These are phyloP conservation scores for Hylaeus volcanicus DNA, from an alignment of 1,140 invertebrate species.

Conservation along the genomic window DNA sequence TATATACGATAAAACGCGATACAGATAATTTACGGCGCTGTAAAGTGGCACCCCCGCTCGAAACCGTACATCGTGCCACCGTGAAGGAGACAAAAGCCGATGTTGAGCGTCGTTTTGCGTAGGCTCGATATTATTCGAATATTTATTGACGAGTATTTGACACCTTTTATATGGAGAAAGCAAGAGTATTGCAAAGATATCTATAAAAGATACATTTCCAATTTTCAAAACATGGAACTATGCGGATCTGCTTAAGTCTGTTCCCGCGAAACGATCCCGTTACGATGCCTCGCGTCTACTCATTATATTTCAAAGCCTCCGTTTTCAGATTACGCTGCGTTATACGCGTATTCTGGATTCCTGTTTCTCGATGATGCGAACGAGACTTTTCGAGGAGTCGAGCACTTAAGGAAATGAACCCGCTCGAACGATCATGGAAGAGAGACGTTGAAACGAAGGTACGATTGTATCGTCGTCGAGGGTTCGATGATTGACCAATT, in stretches of 20 bases:
- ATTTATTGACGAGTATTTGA: too few species aligned
- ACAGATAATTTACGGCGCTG: too few species aligned
- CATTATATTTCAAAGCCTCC: slow-evolving; percentile 35
- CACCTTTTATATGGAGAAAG: not conserved
- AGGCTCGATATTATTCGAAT: too few species aligned
- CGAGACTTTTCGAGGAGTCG: slow-evolving; percentile 25
- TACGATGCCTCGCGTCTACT: not conserved
- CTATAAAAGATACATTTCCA: too few species aligned
- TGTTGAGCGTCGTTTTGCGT: not conserved
- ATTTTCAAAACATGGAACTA: too few species aligned
- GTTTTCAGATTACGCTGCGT: slow-evolving; percentile 27
- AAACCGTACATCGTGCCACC: too few species aligned
- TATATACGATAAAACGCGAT: too few species aligned
- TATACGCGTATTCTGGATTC: not conserved
- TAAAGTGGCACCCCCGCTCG: too few species aligned
- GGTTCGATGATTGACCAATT: slow-evolving; percentile 1
- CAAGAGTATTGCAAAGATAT: too few species aligned
- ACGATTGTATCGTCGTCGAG: slow-evolving; percentile 15
- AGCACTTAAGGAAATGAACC: slow-evolving; percentile 46
- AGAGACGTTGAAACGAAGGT: slow-evolving; percentile 17
- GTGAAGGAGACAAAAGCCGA: not conserved
- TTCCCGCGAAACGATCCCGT: slow-evolving; percentile 8
- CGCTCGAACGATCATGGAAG: slow-evolving; percentile 17
- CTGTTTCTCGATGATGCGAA: slow-evolving; percentile 15
- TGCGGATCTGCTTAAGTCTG: not conserved